These are phyloP conservation scores for Antheraea yamamai DNA, from an alignment of 2,888 invertebrate species.

Conservation along the genomic window DNA sequence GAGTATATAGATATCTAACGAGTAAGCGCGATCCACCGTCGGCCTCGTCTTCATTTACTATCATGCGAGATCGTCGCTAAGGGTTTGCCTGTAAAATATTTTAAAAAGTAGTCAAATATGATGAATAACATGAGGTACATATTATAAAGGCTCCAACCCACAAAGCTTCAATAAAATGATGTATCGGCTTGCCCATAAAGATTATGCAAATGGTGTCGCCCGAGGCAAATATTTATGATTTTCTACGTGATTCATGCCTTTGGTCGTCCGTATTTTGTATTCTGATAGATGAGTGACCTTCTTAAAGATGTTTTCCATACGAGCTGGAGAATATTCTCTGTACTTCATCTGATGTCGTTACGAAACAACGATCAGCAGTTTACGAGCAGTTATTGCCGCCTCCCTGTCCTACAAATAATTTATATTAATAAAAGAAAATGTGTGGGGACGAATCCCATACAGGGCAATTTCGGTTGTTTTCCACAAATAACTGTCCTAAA, in stretches of 20 bases:
- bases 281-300: background rate
- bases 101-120: too few species aligned
- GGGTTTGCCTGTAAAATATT: too few species aligned
- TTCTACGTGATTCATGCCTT: conserved; percentile 23
- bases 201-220: conserved; percentile 39
- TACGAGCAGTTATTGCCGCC: too few species aligned
- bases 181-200: conserved; percentile 33
- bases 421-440: too few species aligned
- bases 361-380: background rate
- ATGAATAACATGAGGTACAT: background rate
- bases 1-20: too few species aligned
- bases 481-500: too few species aligned
- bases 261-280: background rate
- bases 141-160: background rate
- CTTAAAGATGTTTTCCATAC: background rate
- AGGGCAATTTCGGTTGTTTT: too few species aligned
- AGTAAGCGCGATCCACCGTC: too few species aligned
- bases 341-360: background rate
- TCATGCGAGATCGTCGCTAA: too few species aligned
- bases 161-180: conserved; percentile 27
- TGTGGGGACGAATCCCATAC: too few species aligned
- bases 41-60: too few species aligned
- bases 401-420: too few species aligned
- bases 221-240: conserved; percentile 41
- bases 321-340: background rate